Percentiles rank a stretch among this genome's conserved stretches.
Evolutionary conservation across 2,888 invertebrate genomes (phyloP).

Genomic region (Sesamia inferens): DNA sequence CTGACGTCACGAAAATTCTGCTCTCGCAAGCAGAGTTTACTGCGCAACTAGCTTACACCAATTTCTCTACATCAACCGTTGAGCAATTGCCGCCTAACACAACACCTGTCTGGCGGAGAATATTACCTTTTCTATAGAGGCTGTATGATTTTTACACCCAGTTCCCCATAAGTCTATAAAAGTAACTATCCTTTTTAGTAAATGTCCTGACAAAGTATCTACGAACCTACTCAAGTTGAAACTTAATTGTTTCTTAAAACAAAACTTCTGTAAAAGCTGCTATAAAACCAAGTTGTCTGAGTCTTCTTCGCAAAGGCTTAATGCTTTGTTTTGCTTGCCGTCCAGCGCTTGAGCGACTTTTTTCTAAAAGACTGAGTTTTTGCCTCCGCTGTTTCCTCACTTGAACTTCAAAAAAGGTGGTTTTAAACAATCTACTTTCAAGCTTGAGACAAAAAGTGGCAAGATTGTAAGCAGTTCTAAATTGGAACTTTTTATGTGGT

Average conservation of each 20-base stretch:
- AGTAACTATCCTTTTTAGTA: background rate
- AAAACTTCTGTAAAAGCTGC: conserved; percentile 8
- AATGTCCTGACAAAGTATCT: background rate
- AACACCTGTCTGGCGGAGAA: too few species aligned
- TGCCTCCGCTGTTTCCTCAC: conserved; percentile 9
- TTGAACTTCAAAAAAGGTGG: conserved; percentile 27
- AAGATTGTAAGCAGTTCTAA: conserved; percentile 15
- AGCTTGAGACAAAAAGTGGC: conserved; percentile 20
- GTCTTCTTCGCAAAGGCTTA: conserved; percentile 18
- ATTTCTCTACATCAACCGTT: too few species aligned
- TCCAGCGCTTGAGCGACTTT: conserved; percentile 38
- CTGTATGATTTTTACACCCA: too few species aligned
- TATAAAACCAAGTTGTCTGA: conserved; percentile 24
- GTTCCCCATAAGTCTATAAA: too few species aligned
- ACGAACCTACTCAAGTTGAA: background rate
- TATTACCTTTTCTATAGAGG: too few species aligned
- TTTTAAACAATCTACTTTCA: conserved; percentile 22
- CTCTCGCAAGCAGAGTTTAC: too few species aligned
- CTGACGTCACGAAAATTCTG: too few species aligned
- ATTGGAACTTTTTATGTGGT: conserved; percentile 3
- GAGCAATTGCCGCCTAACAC: too few species aligned
- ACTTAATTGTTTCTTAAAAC: conserved; percentile 27
- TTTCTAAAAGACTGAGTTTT: conserved; percentile 36
- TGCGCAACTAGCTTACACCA: too few species aligned
- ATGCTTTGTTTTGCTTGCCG: conserved; percentile 40